Conservation (phyloP, 23 tunicate species). For the Oikopleura dioica region DNA sequence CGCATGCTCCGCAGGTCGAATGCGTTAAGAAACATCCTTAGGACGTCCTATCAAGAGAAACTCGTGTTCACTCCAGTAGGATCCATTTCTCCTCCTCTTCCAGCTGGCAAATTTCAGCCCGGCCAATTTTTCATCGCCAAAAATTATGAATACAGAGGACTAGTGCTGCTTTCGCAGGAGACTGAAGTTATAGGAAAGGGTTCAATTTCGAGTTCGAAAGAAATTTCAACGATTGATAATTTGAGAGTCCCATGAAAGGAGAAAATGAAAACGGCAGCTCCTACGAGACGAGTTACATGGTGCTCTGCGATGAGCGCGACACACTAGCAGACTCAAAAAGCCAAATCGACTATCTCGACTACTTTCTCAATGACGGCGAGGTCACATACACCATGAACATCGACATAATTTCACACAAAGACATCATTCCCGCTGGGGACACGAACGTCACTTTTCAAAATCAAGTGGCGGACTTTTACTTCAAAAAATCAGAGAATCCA, state of each 20-base stretch:
- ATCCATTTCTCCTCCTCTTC: not conserved
- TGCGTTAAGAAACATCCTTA: not conserved
- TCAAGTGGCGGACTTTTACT: no score
- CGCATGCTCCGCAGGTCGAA: not conserved
- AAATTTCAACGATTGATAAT: no score
- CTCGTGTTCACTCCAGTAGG: not conserved
- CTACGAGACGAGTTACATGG: not conserved
- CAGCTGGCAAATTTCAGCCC: not conserved
- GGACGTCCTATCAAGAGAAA: not conserved
- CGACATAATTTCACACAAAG: not conserved
- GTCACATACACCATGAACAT: not conserved
- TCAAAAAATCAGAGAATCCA: no score
- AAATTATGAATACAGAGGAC: not conserved
- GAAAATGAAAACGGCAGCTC: no score
- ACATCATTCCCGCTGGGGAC: not conserved
- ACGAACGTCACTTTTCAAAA: no score
- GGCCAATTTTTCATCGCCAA: conserved; percentile 8
- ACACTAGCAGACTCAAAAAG: not conserved
- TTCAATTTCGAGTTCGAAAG: no score
- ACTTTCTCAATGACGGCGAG: not conserved
- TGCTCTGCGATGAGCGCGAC: conserved; percentile 8
- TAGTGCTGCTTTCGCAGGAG: not conserved
- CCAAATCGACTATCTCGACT: not conserved
- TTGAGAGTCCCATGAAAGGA: no score
- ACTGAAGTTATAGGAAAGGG: no score